A percentile compares a stretch with the other conserved stretches of the same genome.
These are phyloP conservation scores for Heteromurus nitidus DNA, from an alignment of 2,888 invertebrate genomes.

Conservation along the genomic window DNA sequence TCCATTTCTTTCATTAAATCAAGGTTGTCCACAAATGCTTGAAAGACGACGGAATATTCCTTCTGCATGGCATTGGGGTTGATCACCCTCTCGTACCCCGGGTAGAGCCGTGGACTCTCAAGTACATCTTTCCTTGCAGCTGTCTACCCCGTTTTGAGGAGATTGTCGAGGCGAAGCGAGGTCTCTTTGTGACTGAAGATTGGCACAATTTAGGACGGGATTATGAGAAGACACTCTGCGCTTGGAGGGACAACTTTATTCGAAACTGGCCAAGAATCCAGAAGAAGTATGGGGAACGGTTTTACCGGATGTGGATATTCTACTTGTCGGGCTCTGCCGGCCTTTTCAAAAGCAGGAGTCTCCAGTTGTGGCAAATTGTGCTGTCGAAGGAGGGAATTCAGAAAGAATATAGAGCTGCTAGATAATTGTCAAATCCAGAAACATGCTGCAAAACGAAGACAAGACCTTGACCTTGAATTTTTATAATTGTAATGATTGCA, in stretches of 20 bases:
- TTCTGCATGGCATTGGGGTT: conserved; percentile 61
- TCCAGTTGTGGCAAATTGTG: conserved; percentile 69
- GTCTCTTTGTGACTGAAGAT: conserved; percentile 55
- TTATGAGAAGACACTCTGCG: conserved; percentile 42
- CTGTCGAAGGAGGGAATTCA: conserved; percentile 64
- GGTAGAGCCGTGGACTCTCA: conserved; percentile 43
- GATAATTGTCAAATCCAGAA: no score
- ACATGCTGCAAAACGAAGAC: no score
- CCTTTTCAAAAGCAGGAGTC: conserved; percentile 48
- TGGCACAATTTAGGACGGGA: conserved; percentile 57
- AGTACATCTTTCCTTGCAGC: conserved; percentile 49
- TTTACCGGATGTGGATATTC: conserved; percentile 68
- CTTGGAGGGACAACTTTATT: conserved; percentile 58
- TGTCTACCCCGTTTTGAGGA: background rate
- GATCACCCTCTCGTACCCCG: conserved; percentile 33
- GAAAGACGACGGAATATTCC: conserved; percentile 59
- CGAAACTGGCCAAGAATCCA: conserved; percentile 39
- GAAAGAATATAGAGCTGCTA: no score
- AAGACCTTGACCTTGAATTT: no score
- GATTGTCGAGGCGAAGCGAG: background rate
- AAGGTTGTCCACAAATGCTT: conserved; percentile 47
- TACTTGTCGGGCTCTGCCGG: conserved; percentile 61
- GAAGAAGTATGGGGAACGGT: conserved; percentile 47
- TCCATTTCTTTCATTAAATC: background rate
- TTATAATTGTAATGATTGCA: no score